Conservation (phyloP, 2,797 vertebrate species). For the Cryptoprocta ferox region DNA sequence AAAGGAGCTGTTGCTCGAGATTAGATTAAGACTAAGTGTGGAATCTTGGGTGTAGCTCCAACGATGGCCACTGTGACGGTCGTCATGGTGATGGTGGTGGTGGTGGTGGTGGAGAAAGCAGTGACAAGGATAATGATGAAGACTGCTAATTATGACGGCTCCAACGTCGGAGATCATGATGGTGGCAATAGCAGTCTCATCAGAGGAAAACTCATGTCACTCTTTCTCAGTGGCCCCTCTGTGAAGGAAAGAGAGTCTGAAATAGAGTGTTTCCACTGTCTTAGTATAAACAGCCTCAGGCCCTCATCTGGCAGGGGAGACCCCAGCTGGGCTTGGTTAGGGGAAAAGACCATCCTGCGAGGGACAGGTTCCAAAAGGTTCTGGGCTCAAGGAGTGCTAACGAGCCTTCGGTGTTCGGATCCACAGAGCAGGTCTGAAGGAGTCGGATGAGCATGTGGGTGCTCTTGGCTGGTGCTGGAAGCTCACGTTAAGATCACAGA, state of each 20-base stretch:
- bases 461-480: background rate
- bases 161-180: accelerated
- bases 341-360: background rate
- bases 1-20: background rate
- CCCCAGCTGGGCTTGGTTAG: background rate
- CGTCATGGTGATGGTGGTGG: accelerated
- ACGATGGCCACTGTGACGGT: accelerated
- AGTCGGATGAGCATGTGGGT: accelerated
- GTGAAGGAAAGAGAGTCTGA: background rate
- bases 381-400: accelerated
- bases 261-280: too few species aligned
- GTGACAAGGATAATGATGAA: accelerated
- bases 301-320: background rate
- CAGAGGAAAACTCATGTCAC: background rate
- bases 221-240: background rate
- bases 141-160: background rate
- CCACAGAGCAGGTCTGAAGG: accelerated
- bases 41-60: too few species aligned
- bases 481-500: too few species aligned
- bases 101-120: background rate
- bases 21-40: background rate
- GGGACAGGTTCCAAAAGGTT: background rate
- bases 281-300: too few species aligned
- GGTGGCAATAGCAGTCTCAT: too few species aligned
- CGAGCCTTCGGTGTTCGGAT: background rate